These are phyloP conservation scores for Leptobrachium ailaonicum DNA, from an alignment of 2,113 vertebrate species.

Conservation along the genomic window DNA sequence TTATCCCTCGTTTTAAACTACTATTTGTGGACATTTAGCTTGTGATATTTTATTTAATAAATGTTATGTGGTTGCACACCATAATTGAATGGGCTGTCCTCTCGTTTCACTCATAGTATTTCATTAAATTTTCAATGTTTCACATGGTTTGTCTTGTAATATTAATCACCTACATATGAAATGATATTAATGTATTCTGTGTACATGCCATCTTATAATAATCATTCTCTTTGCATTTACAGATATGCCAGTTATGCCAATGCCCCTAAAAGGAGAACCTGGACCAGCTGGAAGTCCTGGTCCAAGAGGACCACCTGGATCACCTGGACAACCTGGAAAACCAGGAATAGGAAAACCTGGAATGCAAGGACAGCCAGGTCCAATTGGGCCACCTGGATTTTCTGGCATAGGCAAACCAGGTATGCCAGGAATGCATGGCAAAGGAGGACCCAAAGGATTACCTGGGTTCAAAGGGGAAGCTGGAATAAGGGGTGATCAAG, in stretches of 20 bases:
- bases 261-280: conserved; percentile 92
- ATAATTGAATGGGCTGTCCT: too few species aligned
- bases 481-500: conserved; percentile 83
- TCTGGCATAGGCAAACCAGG: conserved; percentile 91
- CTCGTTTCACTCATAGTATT: too few species aligned
- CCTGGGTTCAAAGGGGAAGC: conserved; percentile 76
- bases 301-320: conserved; percentile 84
- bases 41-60: too few species aligned
- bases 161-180: too few species aligned
- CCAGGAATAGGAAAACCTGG: conserved; percentile 91
- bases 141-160: too few species aligned
- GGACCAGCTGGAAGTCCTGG: conserved; percentile 92
- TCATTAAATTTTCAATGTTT: too few species aligned
- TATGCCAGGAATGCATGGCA: conserved; percentile 88
- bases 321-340: conserved; percentile 87
- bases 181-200: too few species aligned
- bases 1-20: too few species aligned
- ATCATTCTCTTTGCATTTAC: conserved; percentile 59
- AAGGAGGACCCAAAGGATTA: conserved; percentile 83
- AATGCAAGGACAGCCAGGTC: conserved; percentile 86
- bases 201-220: too few species aligned
- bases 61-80: too few species aligned
- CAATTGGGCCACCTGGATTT: conserved; percentile 86
- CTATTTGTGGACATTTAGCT: too few species aligned
- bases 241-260: conserved; percentile 84